Evolutionary conservation across 2,888 invertebrate genomes (phyloP), one percentile per base, ranked within the genome.

Genomic region (Metalampra italica): DNA sequence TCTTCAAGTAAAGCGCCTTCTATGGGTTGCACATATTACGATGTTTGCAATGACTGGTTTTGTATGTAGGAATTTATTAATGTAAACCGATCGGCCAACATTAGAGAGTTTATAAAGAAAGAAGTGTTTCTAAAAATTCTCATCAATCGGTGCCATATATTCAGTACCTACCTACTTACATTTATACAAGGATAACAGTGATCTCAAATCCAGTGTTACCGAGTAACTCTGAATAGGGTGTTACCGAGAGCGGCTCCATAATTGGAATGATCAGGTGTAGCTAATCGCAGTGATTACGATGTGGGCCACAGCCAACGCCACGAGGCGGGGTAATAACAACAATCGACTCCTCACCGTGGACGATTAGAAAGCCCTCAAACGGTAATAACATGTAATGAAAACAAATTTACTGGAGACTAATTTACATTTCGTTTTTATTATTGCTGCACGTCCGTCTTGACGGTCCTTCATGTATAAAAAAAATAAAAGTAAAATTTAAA

Each of bases 221-320:
- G 5, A 22, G 22, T 22, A 22, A 22, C 22, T 22, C 22, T 22
- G 22, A 22, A 22, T 22, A 22, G 22, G 22, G 22, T 22, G 22
- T 22, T 22, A 11, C 12, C 52, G 50, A 63, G 42, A 59, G 47
- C 46, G 47, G 49, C 22, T 43, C 46, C 34, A 46, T 49, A 59
- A 57, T 54, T 40, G 34, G 15, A 34, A 7, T 45, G 57, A 52
- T 62, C 56, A 57, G 57, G 48, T 57, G 52, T 50, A 52, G 38
- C 52, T 69, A 71, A 73, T 71, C 62, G 63, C 57, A 46, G 58
- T 65, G 65, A 66, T 71, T 71, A 71, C 53, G 57, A 65, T 62
- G 64, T 68, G 59, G 66, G 67, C 65, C 68, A 66, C 61, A 57
- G 57, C 50, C 48, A 49, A 46, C 52, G 54, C 53, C 44, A 53